phyloP scores from a whole-genome alignment of 2,797 vertebrate genomes.

The Heliangelus exortis region DNA sequence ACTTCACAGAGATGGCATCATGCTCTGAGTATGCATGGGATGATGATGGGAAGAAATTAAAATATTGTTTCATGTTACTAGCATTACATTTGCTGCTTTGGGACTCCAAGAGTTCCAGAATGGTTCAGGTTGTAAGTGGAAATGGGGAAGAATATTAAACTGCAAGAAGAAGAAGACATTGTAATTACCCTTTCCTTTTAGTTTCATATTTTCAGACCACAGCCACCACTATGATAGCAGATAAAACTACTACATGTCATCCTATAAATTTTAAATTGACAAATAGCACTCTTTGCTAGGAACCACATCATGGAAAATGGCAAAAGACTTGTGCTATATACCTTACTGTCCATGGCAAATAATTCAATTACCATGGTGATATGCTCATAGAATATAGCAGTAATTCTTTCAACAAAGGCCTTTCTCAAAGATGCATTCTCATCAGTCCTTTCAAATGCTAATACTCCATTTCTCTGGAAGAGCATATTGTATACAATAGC shows the following conservation, averaged over 20 bases:
- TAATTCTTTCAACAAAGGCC: slow-evolving; percentile 41
- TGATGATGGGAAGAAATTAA: neutral
- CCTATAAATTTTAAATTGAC: slow-evolving; percentile 44
- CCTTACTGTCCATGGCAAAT: slow-evolving; percentile 32
- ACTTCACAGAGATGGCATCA: neutral
- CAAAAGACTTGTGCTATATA: slow-evolving; percentile 20
- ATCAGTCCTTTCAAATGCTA: slow-evolving; percentile 42
- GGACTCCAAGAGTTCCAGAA: neutral
- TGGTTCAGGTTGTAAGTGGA: neutral
- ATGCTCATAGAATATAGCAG: neutral
- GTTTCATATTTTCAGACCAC: slow-evolving; percentile 22
- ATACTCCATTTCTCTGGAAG: slow-evolving; percentile 4
- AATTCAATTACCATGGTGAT: slow-evolving; percentile 47
- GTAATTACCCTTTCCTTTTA: slow-evolving; percentile 12
- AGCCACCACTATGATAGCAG: neutral
- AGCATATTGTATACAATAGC: neutral
- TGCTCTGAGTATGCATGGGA: neutral
- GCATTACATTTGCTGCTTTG: neutral
- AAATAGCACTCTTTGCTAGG: slow-evolving; percentile 23
- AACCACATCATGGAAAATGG: slow-evolving; percentile 34
- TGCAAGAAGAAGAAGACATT: neutral
- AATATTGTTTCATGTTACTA: neutral
- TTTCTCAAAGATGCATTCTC: slow-evolving; percentile 11
- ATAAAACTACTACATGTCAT: slow-evolving; percentile 18
- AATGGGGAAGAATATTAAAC: neutral